Evolutionary conservation across 2,797 vertebrate genomes (phyloP).

Genomic region (Bufotes viridis): DNA sequence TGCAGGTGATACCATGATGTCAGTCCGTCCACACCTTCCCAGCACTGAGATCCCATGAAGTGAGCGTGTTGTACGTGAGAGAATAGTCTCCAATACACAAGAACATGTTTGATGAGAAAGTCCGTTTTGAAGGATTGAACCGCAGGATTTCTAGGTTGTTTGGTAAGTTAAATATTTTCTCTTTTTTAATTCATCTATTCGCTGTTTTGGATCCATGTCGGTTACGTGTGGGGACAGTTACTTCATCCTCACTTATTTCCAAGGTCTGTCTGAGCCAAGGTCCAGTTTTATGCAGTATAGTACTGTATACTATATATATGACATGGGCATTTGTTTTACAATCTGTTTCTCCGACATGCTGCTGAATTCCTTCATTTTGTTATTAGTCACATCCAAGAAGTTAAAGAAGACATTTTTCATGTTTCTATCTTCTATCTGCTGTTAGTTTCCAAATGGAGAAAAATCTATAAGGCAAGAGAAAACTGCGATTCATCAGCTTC

Average conservation of each 20-base stretch:
- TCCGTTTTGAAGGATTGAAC: background rate
- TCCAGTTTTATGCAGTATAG: background rate
- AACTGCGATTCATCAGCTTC: no score
- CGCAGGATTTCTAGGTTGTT: background rate
- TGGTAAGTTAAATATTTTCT: slow-evolving; percentile 6
- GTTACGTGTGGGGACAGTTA: no score
- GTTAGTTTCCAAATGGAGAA: no score
- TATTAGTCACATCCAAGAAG: background rate
- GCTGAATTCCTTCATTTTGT: background rate
- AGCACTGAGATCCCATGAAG: background rate
- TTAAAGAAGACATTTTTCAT: no score
- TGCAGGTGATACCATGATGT: slow-evolving; percentile 43
- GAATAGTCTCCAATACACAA: background rate
- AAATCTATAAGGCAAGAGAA: no score
- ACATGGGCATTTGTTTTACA: no score
- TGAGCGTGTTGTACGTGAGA: background rate
- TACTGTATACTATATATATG: no score
- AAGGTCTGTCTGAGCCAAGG: background rate
- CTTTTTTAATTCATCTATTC: background rate
- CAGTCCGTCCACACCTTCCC: slow-evolving; percentile 23
- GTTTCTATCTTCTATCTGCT: no score
- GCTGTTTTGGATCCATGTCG: background rate
- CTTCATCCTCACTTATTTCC: background rate
- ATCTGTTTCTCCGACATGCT: background rate
- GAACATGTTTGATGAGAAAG: slow-evolving; percentile 40